phyloP scores from a whole-genome alignment of 2,113 vertebrate genomes.

The Alethe diademata region DNA sequence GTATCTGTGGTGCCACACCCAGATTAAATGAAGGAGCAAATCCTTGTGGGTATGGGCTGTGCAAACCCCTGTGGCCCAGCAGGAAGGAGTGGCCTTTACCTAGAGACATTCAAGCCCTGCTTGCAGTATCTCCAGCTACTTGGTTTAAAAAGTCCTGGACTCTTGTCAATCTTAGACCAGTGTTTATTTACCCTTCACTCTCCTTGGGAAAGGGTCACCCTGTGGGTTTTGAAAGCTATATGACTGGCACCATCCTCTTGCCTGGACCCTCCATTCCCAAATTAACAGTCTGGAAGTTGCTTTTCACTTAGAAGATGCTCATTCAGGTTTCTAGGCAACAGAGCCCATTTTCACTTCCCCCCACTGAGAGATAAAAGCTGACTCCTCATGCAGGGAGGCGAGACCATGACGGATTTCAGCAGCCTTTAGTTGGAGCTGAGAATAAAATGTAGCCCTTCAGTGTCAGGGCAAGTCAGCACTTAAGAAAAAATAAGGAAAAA shows the following conservation, averaged over 20 bases:
- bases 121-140: background rate
- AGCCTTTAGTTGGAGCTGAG: constrained; percentile 50
- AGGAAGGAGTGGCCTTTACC: background rate
- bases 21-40: background rate
- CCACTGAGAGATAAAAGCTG: constrained; percentile 57
- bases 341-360: constrained; percentile 56
- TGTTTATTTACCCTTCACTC: background rate
- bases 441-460: constrained; percentile 32
- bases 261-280: background rate
- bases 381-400: constrained; percentile 38
- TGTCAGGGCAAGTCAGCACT: background rate
- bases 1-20: background rate
- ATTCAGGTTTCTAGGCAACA: constrained; percentile 69
- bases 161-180: background rate
- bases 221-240: background rate
- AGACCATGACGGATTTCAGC: constrained; percentile 54
- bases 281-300: constrained; percentile 48
- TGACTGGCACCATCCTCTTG: background rate
- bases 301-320: constrained; percentile 52
- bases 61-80: background rate
- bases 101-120: background rate
- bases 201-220: background rate
- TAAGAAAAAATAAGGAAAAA: background rate
- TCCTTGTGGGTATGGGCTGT: background rate
- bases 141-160: background rate